phyloP scores from a whole-genome alignment of 2,113 vertebrate genomes.

The Solenodon paradoxus region DNA sequence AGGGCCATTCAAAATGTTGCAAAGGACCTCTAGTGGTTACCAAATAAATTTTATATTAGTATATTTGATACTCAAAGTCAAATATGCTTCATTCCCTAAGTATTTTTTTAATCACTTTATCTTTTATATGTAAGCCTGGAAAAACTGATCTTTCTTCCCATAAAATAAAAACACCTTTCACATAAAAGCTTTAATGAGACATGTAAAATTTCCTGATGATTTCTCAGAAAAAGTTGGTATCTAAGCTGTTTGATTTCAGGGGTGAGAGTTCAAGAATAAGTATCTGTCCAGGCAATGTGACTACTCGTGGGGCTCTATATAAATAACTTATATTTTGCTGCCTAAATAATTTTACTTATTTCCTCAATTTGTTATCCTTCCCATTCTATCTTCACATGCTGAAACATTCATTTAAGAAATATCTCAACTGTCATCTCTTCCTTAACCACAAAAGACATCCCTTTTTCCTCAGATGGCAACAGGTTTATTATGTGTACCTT shows the following conservation, averaged over 20 bases:
- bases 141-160: not conserved
- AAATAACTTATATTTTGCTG: not conserved
- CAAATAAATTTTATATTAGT: not conserved
- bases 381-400: not conserved
- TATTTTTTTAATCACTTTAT: not conserved
- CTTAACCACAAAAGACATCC: not conserved
- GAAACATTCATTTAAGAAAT: not conserved
- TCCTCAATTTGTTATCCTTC: not conserved
- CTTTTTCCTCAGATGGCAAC: not conserved
- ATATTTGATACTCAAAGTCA: not conserved
- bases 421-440: not conserved
- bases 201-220: not conserved
- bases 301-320: not conserved
- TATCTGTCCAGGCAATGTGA: not conserved
- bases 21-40: not conserved
- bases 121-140: not conserved
- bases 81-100: not conserved
- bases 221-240: not conserved
- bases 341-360: slow-evolving; percentile 9
- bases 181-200: not conserved
- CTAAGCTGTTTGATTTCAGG: not conserved
- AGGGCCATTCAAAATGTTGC: not conserved
- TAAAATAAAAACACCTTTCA: not conserved
- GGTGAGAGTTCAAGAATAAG: not conserved
- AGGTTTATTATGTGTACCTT: not conserved